phyloP scores from a whole-genome alignment of 2,797 vertebrate genomes.

The Eleutherodactylus coqui region DNA sequence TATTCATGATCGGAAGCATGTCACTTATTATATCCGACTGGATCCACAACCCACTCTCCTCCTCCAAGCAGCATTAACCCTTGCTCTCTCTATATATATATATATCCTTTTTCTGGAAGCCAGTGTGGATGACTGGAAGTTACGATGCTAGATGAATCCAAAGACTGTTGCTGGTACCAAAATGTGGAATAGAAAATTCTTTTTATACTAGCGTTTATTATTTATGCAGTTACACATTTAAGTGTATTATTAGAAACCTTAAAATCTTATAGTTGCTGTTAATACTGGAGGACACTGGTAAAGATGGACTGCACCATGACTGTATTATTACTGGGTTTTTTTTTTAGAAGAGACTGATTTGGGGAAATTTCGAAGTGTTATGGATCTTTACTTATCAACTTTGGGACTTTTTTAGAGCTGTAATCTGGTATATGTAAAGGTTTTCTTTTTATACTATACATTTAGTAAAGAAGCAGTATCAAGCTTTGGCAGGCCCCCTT shows the following conservation, averaged over 20 bases:
- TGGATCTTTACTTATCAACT: neutral
- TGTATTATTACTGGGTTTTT: slow-evolving; percentile 28
- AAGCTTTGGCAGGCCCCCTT: neutral
- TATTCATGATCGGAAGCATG: slow-evolving; percentile 97
- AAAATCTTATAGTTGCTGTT: slow-evolving; percentile 62
- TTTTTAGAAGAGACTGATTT: neutral
- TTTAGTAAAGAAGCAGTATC: neutral
- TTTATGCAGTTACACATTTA: slow-evolving; percentile 69
- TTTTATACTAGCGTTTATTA: slow-evolving; percentile 64
- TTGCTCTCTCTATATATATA: slow-evolving; percentile 55
- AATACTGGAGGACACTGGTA: neutral
- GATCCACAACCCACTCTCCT: slow-evolving; percentile 87
- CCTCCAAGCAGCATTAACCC: slow-evolving; percentile 84
- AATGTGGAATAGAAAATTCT: slow-evolving; percentile 64
- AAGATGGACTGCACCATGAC: slow-evolving; percentile 31
- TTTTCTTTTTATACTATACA: neutral
- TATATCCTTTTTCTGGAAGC: slow-evolving; percentile 65
- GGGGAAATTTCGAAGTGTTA: neutral
- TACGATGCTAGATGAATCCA: slow-evolving; percentile 70
- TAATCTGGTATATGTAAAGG: neutral
- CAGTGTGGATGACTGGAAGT: slow-evolving; percentile 25
- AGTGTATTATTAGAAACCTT: slow-evolving; percentile 55
- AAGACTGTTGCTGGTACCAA: slow-evolving; percentile 72
- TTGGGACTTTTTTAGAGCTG: neutral
- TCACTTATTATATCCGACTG: slow-evolving; percentile 92